Base-by-base conservation (phyloP, 2,113 vertebrate species). In the Lathamus discolor region DNA sequence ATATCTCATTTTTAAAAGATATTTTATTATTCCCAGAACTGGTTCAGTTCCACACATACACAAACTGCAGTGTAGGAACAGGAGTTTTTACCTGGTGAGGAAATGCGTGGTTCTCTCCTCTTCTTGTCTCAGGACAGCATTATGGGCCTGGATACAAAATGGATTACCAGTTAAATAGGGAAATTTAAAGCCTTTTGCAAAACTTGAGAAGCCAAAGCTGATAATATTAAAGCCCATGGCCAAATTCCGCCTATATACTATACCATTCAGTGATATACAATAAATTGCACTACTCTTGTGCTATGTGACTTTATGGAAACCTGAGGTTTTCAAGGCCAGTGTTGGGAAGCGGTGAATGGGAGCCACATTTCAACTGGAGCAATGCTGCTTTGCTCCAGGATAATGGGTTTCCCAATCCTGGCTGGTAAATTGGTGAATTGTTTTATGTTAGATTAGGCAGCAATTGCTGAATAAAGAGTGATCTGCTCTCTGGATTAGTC, bases 281-380 rank as follows among this genome's bases (percentile, higher is more conserved):
- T 33, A 33, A 52, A 52, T 69, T 14, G 11, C 33, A 12, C 4
- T 24, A 3, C 37, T 57, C 28, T 22, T 28, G 16, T 41, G 51
- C 39, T 82, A 4, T 6, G 6, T 13, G 33, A 33, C 14, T 68
- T 74, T 5, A 29, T 28, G 41, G 61, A 37, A 74, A 33, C 6
- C 19, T 27, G 69, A 72, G 25, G 9, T 24, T 91, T 88, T 15
- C 0, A 1, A 22, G 46, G 37, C 7, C 17, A 2, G 17, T 12
- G 25, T 3, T 68, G 62, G 80, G 41, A 76, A 85, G 35, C 27
- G 20, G 12, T 0, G 9, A 23, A 28, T n/a, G 66, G 22, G 61
- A 91, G 15, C 10, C 8, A 1, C 0, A 0, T 4, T 73, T 59
- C 0, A 2, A 37, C 8, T 25, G 74, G 49, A 74, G 73, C 18